Evolutionary conservation across 2,113 vertebrate species (phyloP).

Genomic region (Catagonus wagneri): DNA sequence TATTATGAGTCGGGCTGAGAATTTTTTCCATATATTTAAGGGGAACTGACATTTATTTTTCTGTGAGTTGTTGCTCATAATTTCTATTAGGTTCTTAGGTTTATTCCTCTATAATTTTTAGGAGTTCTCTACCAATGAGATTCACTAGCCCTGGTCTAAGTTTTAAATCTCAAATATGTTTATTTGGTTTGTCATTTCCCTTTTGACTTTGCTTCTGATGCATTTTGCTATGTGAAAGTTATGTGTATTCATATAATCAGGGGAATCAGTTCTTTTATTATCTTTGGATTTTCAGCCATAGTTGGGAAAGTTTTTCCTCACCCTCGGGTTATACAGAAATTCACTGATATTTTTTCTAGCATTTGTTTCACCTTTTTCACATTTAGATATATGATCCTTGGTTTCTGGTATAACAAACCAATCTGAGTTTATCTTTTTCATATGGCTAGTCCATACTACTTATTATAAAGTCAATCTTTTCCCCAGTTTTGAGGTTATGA

Average conservation of each 20-base stretch:
- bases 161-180: constrained; percentile 12
- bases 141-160: not conserved
- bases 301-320: not conserved
- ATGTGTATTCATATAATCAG: not conserved
- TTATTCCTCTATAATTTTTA: constrained; percentile 14
- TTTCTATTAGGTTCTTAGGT: not conserved
- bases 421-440: not conserved
- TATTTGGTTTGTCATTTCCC: not conserved
- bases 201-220: not conserved
- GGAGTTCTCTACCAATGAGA: not conserved
- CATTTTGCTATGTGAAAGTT: not conserved
- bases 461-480: not conserved
- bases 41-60: not conserved
- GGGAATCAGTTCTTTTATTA: not conserved
- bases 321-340: not conserved
- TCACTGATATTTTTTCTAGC: not conserved
- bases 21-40: not conserved
- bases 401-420: not conserved
- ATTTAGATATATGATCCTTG: not conserved
- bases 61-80: not conserved
- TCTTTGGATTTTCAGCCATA: not conserved
- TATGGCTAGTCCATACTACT: not conserved
- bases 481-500: not conserved
- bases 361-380: not conserved
- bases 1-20: not conserved